A percentile compares a stretch with the other conserved stretches of the same genome.
phyloP scores from a whole-genome alignment of 2,888 invertebrate genomes.

The Melangyna quadrimaculata region DNA sequence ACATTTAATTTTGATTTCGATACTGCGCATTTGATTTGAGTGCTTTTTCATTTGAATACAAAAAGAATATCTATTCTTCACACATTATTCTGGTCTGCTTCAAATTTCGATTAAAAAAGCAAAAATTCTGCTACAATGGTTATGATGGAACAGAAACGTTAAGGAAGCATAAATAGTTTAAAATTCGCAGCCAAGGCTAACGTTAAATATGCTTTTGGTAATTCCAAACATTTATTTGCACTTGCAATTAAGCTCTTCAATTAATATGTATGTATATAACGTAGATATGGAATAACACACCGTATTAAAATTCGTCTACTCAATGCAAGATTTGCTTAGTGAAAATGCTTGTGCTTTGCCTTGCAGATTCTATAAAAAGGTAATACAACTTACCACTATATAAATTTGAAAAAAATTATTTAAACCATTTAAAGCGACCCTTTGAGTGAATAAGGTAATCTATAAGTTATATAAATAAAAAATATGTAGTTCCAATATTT shows the following conservation, averaged over 20 bases:
- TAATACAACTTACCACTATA: too few relatives aligned
- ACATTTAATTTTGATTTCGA: constrained; percentile 47
- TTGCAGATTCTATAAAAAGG: too few relatives aligned
- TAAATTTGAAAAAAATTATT: too few relatives aligned
- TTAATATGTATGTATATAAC: too few relatives aligned
- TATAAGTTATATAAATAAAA: too few relatives aligned
- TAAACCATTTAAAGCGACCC: too few relatives aligned
- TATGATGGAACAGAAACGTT: neutral
- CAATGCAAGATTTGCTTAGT: too few relatives aligned
- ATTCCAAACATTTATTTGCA: neutral
- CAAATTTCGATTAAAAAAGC: neutral
- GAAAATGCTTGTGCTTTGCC: too few relatives aligned
- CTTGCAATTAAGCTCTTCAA: neutral
- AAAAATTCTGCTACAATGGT: neutral
- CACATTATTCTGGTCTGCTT: neutral
- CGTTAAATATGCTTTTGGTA: neutral
- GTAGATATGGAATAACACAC: too few relatives aligned
- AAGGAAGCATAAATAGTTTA: neutral
- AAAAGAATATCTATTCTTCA: neutral
- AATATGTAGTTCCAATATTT: too few relatives aligned
- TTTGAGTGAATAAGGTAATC: too few relatives aligned
- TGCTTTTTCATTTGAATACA: constrained; percentile 3
- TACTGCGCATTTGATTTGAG: constrained; percentile 69
- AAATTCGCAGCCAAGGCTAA: neutral
- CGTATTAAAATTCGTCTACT: too few relatives aligned